phyloP scores from a whole-genome alignment of 64 coral and sea anemone species.

The Stichodactyla helianthus region DNA sequence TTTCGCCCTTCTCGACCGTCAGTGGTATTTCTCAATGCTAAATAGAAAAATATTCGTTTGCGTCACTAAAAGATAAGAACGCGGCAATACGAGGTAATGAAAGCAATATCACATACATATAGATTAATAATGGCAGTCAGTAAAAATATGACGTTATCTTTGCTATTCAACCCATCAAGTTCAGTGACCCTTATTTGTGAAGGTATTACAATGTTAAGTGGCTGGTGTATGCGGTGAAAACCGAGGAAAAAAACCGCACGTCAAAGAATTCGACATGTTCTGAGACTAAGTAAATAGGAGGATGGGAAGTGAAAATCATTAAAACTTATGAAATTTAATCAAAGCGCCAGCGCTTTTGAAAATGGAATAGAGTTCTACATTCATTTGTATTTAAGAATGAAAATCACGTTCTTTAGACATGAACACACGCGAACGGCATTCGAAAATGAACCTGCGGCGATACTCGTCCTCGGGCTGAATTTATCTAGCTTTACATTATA shows the following conservation, averaged over 20 bases:
- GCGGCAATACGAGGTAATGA: background rate
- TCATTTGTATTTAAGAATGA: background rate
- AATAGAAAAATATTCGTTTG: background rate
- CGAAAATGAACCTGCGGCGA: background rate
- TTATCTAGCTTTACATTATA: background rate
- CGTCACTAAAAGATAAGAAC: background rate
- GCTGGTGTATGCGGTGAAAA: slow-evolving; percentile 1
- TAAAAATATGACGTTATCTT: background rate
- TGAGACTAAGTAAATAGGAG: background rate
- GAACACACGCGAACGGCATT: background rate
- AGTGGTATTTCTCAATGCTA: background rate
- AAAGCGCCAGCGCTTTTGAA: background rate
- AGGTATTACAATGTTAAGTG: background rate
- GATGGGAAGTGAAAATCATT: background rate
- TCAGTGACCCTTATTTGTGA: background rate
- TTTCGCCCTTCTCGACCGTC: background rate
- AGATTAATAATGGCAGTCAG: background rate
- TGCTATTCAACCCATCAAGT: background rate
- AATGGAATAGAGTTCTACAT: background rate
- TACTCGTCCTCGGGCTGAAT: background rate
- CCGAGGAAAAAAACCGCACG: background rate
- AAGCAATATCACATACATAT: background rate
- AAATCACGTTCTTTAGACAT: background rate
- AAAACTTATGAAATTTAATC: background rate
- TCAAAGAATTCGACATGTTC: background rate